These are phyloP conservation scores for Pitangus sulphuratus DNA, from an alignment of 2,797 vertebrate species.

Conservation along the genomic window DNA sequence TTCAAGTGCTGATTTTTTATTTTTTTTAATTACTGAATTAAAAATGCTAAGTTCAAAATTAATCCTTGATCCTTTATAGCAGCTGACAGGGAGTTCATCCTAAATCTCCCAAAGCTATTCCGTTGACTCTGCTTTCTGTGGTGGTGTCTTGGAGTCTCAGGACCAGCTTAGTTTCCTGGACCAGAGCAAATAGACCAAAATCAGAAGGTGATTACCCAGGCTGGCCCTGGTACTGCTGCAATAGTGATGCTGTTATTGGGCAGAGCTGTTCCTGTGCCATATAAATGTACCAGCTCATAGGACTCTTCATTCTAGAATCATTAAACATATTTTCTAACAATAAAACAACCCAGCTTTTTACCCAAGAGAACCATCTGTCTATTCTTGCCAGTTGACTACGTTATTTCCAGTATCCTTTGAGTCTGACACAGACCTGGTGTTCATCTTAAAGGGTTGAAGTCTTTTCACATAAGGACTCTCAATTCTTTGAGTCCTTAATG, in stretches of 20 bases:
- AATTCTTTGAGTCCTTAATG: neutral
- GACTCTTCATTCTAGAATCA: neutral
- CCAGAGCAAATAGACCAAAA: neutral
- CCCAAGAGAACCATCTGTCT: neutral
- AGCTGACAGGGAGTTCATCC: neutral
- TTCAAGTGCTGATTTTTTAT: neutral
- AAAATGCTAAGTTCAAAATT: neutral
- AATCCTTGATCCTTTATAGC: neutral
- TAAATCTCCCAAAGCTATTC: neutral
- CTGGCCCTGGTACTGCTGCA: neutral
- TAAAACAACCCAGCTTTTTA: neutral
- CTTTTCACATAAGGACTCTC: neutral
- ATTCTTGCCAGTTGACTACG: neutral
- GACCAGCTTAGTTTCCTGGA: neutral
- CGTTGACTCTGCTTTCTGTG: neutral
- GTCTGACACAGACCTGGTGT: neutral
- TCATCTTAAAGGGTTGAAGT: neutral
- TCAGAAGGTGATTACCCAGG: accelerated
- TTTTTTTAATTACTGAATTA: neutral
- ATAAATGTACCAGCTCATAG: neutral
- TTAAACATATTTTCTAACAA: neutral
- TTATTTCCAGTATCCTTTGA: neutral
- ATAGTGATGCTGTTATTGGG: neutral
- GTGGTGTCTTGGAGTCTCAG: neutral
- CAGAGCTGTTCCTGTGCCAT: neutral